These are phyloP conservation scores for Artemia sinica DNA, from an alignment of 2,888 invertebrate species.

Conservation along the genomic window DNA sequence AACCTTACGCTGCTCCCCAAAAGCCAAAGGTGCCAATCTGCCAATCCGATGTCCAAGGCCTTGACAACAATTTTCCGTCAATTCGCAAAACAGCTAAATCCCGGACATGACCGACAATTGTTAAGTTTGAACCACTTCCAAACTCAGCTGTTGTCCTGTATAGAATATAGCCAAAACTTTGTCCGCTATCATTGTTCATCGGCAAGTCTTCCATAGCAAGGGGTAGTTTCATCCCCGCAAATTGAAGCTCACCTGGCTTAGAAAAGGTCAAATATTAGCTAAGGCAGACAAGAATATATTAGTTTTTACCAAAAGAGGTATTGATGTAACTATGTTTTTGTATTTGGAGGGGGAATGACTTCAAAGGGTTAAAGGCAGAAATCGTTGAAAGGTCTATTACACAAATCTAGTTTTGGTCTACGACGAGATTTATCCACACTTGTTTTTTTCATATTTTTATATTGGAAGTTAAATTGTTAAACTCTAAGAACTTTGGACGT, in stretches of 20 bases:
- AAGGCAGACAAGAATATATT: too few relatives aligned
- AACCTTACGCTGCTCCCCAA: constrained; percentile 30
- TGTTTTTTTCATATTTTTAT: too few relatives aligned
- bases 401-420: too few relatives aligned
- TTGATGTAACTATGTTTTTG: too few relatives aligned
- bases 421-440: too few relatives aligned
- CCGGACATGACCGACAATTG: constrained; percentile 31
- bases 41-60: constrained; percentile 28
- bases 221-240: constrained; percentile 15
- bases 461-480: too few relatives aligned
- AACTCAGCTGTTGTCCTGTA: constrained; percentile 33
- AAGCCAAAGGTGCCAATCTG: constrained; percentile 34
- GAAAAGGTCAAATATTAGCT: too few relatives aligned
- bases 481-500: too few relatives aligned
- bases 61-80: constrained; percentile 33
- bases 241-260: background rate
- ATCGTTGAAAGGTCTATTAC: too few relatives aligned
- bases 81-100: constrained; percentile 39
- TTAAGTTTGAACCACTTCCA: background rate
- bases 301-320: too few relatives aligned
- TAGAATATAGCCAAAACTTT: constrained; percentile 40
- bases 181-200: constrained; percentile 33
- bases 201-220: constrained; percentile 29
- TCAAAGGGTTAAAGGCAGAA: too few relatives aligned
- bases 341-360: too few relatives aligned